Evolutionary conservation across 1,140 invertebrate species (phyloP), one percentile per base, ranked within the genome.

Genomic region (Neotoxoptera formosana): DNA sequence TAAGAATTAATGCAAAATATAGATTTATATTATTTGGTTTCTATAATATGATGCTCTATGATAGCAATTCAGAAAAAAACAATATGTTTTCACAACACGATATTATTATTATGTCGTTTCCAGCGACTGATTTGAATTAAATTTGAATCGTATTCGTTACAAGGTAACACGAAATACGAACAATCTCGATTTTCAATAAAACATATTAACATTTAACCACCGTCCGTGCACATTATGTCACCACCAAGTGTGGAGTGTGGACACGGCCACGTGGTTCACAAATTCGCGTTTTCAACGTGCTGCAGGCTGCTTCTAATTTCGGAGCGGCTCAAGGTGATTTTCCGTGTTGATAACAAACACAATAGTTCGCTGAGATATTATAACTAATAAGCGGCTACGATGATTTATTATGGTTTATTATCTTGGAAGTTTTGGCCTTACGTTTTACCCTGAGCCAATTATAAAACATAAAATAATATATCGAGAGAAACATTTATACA

Each of bases 251-350:
- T n/a, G 60, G n/a, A 76, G 23, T 53, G 20, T n/a, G 56, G 56
- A 91, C 90, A 76, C 90, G 90, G 90, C n/a, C n/a, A n/a, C n/a
- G n/a, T n/a, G n/a, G n/a, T 25, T 76, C 90, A 91, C 87, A 89
- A 56, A 89, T 56, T 88, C 48, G 48, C 41, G 23, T 60, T 90
- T 67, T 90, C 34, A 30, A 90, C 9, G 51, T 60, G 60, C 60
- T 76, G 30, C 14, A 76, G 88, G 51, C 87, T 48, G 47, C 53
- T 56, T 56, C n/a, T 90, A 90, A 90, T 90, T 41, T 90, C 17
- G 30, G 89, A 56, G 23, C 34, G 88, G 34, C 56, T 90, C 89
- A 90, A 90, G 89, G 89, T 48, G 41, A 90, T 67, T 67, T 14
- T 45, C 89, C 56, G 56, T 67, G 41, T 90, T 90, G 23, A 90